Percentiles rank a stretch among this genome's conserved stretches.
Conservation (phyloP, 2,888 invertebrate genomes). For the Callyntrura guangdongensis region DNA sequence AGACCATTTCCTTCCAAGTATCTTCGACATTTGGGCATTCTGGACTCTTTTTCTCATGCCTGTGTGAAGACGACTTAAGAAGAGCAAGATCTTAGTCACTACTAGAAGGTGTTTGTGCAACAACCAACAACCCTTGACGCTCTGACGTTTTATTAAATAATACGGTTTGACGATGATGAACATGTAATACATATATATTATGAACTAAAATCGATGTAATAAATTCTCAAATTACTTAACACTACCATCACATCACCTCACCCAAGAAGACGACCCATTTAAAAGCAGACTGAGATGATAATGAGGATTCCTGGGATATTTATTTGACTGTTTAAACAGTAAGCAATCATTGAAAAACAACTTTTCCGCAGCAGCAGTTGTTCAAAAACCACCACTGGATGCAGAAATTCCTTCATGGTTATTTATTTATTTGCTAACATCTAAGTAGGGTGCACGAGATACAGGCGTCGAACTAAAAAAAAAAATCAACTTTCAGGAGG, state of each 20-base stretch:
- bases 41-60: neutral
- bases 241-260: constrained; percentile 40
- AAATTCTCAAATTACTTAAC: constrained; percentile 67
- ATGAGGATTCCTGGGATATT: neutral
- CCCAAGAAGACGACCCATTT: constrained; percentile 19
- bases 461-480: too few species aligned
- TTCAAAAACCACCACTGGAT: too few species aligned
- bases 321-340: too few species aligned
- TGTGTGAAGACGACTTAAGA: constrained; percentile 14
- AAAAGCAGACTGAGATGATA: neutral
- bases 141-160: constrained; percentile 28
- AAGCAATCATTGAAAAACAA: too few species aligned
- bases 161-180: constrained; percentile 30
- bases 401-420: too few species aligned
- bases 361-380: too few species aligned
- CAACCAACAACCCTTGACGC: constrained; percentile 38
- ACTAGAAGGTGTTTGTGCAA: constrained; percentile 46
- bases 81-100: constrained; percentile 12
- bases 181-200: constrained; percentile 37
- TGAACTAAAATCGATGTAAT: constrained; percentile 43
- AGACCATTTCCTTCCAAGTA: constrained; percentile 21
- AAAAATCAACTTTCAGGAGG: too few species aligned
- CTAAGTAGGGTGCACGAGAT: too few species aligned
- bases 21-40: too few species aligned
- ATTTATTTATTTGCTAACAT: too few species aligned